Evolutionary conservation across 2,797 vertebrate genomes (phyloP).

Genomic region (Lepidocolaptes lacrymiger): DNA sequence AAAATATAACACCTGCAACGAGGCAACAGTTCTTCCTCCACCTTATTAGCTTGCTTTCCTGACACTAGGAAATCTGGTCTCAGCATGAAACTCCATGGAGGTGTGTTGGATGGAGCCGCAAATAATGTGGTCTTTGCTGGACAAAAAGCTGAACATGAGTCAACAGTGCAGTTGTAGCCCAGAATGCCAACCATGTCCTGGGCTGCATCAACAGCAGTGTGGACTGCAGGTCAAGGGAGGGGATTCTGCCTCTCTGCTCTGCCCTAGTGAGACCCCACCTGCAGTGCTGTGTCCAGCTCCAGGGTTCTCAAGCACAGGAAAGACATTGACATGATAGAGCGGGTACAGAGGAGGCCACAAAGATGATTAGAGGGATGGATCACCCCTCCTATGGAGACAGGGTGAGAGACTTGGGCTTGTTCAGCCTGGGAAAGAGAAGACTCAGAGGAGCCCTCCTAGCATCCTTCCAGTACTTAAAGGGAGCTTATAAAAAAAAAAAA

Average conservation of each 20-base stretch:
- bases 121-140: not conserved
- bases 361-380: not conserved
- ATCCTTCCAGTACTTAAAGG: not conserved
- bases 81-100: not conserved
- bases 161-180: not conserved
- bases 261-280: not conserved
- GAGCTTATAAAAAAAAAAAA: not conserved
- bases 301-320: not conserved
- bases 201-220: not conserved
- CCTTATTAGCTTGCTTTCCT: not conserved
- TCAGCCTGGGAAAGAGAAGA: not conserved
- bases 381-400: not conserved
- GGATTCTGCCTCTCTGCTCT: not conserved
- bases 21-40: not conserved
- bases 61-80: not conserved
- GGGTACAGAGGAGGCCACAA: not conserved
- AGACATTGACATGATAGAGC: not conserved
- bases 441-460: fast-evolving
- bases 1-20: fast-evolving
- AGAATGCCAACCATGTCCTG: not conserved
- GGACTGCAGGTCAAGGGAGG: not conserved
- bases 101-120: not conserved
- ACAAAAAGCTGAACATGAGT: not conserved
- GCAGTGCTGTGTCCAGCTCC: not conserved
- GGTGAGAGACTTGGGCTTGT: not conserved